Percentiles rank a stretch among this genome's conserved stretches.
Evolutionary conservation across 1,140 invertebrate species (phyloP).

Genomic region (Leptopilina clavipes): DNA sequence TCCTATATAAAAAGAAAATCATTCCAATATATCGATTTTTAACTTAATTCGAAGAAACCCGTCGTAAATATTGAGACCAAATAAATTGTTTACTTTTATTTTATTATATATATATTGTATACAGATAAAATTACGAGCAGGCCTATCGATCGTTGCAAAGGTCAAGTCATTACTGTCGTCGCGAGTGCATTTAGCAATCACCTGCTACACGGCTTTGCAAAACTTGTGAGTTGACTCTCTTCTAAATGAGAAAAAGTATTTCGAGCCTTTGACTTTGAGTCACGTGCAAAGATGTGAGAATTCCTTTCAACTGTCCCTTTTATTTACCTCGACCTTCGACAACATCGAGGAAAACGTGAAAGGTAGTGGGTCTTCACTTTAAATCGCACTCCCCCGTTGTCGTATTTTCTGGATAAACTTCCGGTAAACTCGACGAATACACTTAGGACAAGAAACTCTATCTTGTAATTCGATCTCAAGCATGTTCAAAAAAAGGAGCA

Average conservation of each 20-base stretch:
- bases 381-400: not conserved
- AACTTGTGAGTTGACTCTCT: slow-evolving; percentile 5
- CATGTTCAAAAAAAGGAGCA: not conserved
- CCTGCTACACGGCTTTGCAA: slow-evolving; percentile 44
- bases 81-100: too few relatives aligned
- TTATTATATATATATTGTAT: too few relatives aligned
- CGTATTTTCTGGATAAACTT: slow-evolving; percentile 17
- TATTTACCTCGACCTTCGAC: slow-evolving; percentile 48
- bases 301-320: slow-evolving; percentile 46
- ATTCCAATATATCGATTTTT: too few relatives aligned
- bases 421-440: slow-evolving; percentile 5
- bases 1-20: too few relatives aligned
- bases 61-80: too few relatives aligned
- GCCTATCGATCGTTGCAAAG: slow-evolving; percentile 45
- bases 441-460: not conserved
- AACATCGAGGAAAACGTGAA: slow-evolving; percentile 37
- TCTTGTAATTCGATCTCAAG: not conserved
- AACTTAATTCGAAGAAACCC: too few relatives aligned
- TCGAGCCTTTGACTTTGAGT: slow-evolving; percentile 35
- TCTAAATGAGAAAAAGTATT: not conserved
- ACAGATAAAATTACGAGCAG: slow-evolving; percentile 8
- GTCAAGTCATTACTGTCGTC: slow-evolving; percentile 46
- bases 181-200: slow-evolving; percentile 43
- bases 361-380: slow-evolving; percentile 16
- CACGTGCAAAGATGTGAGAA: slow-evolving; percentile 47